Percentiles rank a stretch among this genome's conserved stretches.
Evolutionary conservation across 2,888 invertebrate genomes (phyloP).

Genomic region (Isoperla grammatica): DNA sequence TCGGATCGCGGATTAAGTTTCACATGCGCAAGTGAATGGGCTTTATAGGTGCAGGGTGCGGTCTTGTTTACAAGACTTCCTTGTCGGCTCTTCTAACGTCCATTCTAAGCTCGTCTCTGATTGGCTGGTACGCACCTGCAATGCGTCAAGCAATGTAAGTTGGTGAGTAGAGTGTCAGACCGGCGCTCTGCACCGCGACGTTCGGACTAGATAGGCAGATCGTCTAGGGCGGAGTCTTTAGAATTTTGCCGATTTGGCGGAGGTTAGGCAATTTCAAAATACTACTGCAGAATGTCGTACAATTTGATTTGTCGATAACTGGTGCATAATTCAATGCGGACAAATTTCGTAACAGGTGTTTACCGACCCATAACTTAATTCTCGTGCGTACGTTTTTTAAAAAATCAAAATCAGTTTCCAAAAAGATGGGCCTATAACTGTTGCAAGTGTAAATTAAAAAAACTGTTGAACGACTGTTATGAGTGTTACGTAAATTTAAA

Average conservation of each 20-base stretch:
- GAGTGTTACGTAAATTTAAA: too few species aligned
- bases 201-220: conserved; percentile 20
- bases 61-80: conserved; percentile 64
- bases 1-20: conserved; percentile 47
- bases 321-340: background rate
- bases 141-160: conserved; percentile 60
- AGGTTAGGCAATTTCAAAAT: conserved; percentile 11
- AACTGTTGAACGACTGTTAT: too few species aligned
- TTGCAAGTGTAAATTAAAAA: too few species aligned
- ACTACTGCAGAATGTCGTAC: background rate
- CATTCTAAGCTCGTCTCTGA: conserved; percentile 55
- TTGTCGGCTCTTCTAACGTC: conserved; percentile 44
- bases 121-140: conserved; percentile 80
- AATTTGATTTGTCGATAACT: background rate
- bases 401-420: too few species aligned
- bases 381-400: background rate
- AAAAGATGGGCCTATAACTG: too few species aligned
- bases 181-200: conserved; percentile 27
- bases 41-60: conserved; percentile 66
- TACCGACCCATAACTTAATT: too few species aligned
- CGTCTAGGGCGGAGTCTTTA: conserved; percentile 19
- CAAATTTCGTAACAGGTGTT: too few species aligned
- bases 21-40: conserved; percentile 56
- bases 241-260: background rate
- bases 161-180: conserved; percentile 25